These are phyloP conservation scores for Nomada ruficornis DNA, from an alignment of 2,888 invertebrate species.

Conservation along the genomic window DNA sequence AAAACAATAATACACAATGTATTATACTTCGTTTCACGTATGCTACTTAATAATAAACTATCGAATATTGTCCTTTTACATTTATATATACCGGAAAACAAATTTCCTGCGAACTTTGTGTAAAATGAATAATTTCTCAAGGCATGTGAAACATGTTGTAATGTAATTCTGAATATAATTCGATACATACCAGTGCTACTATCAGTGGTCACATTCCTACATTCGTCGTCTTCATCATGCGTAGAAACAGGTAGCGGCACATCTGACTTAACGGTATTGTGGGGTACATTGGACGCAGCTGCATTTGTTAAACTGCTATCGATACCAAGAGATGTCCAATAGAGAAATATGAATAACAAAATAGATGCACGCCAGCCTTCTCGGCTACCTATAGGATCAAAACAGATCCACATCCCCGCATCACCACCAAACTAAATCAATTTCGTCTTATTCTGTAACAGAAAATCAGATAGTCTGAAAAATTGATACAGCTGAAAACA, in stretches of 20 bases:
- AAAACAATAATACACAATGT: too few species aligned
- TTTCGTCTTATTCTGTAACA: constrained; percentile 67
- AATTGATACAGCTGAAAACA: not conserved
- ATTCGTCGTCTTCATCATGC: constrained; percentile 75
- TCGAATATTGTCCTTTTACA: not conserved
- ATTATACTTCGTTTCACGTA: too few species aligned
- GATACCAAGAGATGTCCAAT: constrained; percentile 74
- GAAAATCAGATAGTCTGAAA: not conserved
- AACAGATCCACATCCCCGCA: constrained; percentile 84
- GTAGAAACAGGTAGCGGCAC: constrained; percentile 80
- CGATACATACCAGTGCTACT: constrained; percentile 73
- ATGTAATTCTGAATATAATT: not conserved
- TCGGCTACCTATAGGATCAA: constrained; percentile 81
- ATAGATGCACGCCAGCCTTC: constrained; percentile 80
- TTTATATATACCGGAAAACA: not conserved
- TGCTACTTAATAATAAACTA: not conserved
- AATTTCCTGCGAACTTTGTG: not conserved
- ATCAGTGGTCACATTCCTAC: constrained; percentile 80
- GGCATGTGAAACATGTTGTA: not conserved
- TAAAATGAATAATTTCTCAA: not conserved
- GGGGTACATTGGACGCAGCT: constrained; percentile 81
- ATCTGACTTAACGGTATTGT: constrained; percentile 78
- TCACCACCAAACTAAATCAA: constrained; percentile 77
- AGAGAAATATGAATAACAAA: constrained; percentile 76
- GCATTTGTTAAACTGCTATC: constrained; percentile 82